A percentile compares a stretch with the other conserved stretches of the same genome.
Conservation (phyloP, 2,797 vertebrate species). For the Phaenicophaeus curvirostris region DNA sequence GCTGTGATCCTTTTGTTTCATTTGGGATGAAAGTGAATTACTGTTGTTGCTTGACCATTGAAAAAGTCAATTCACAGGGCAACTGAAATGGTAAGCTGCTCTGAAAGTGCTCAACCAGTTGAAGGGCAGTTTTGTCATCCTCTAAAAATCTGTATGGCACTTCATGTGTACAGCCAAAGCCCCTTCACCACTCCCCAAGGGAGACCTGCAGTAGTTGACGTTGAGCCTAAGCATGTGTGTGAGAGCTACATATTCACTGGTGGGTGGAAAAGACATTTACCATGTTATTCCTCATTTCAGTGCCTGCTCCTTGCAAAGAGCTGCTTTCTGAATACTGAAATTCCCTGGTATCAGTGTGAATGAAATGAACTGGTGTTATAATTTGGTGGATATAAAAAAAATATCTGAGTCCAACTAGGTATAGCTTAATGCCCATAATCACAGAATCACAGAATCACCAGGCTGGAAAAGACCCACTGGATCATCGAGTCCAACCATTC, state of each 20-base stretch:
- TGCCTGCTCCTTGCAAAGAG: background rate
- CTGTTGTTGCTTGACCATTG: conserved; percentile 1
- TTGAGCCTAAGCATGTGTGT: background rate
- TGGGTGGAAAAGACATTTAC: background rate
- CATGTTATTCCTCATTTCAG: background rate
- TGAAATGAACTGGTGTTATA: background rate
- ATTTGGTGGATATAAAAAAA: background rate
- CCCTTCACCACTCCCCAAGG: background rate
- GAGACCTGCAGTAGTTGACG: background rate
- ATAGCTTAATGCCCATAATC: background rate
- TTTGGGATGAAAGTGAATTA: conserved; percentile 9
- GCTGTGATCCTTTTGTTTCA: background rate
- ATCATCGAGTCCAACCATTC: no score
- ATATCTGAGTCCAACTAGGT: background rate
- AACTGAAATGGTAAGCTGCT: background rate
- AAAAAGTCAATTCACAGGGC: background rate
- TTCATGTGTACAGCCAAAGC: background rate
- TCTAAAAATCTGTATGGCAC: background rate
- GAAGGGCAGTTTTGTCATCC: conserved; percentile 5
- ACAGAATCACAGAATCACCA: no score
- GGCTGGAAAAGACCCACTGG: no score
- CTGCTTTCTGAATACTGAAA: background rate
- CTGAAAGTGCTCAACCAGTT: background rate
- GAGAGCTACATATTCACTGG: background rate
- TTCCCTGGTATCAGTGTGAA: background rate